Evolutionary conservation across 2,797 vertebrate genomes (phyloP).

Genomic region (Pogoniulus pusillus): DNA sequence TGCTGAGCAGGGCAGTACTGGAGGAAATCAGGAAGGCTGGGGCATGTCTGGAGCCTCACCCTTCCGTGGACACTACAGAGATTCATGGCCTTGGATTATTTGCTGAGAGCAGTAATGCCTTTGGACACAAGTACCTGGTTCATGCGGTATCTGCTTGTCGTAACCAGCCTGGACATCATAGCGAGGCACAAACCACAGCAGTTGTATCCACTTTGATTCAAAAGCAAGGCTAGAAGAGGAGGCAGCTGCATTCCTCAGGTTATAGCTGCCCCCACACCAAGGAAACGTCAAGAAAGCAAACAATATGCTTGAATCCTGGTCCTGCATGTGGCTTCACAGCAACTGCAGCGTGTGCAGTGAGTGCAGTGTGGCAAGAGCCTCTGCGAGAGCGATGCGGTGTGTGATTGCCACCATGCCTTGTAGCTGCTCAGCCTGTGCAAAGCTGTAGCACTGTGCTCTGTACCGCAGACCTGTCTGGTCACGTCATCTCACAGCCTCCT

Average conservation of each 20-base stretch:
- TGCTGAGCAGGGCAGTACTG: neutral
- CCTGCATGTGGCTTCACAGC: neutral
- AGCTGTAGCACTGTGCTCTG: neutral
- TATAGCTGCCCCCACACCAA: neutral
- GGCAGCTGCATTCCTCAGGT: fast-evolving
- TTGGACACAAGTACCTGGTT: neutral
- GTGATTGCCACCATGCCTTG: neutral
- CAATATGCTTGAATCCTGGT: neutral
- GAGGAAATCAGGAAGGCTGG: neutral
- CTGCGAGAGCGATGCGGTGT: neutral
- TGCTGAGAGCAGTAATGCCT: neutral
- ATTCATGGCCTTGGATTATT: neutral
- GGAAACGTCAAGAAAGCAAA: neutral
- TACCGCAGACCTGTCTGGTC: neutral
- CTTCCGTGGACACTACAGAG: neutral
- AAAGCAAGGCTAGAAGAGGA: neutral
- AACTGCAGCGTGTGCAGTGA: neutral
- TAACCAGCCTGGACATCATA: neutral
- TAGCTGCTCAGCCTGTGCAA: neutral
- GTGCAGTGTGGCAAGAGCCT: neutral
- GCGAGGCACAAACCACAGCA: neutral
- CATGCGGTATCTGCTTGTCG: neutral
- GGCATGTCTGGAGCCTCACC: neutral
- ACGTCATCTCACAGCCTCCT: neutral
- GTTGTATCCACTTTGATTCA: neutral